Percentiles rank a stretch among this genome's conserved stretches.
phyloP scores from a whole-genome alignment of 1,140 invertebrate genomes.

The Drosophila ercepeae region DNA sequence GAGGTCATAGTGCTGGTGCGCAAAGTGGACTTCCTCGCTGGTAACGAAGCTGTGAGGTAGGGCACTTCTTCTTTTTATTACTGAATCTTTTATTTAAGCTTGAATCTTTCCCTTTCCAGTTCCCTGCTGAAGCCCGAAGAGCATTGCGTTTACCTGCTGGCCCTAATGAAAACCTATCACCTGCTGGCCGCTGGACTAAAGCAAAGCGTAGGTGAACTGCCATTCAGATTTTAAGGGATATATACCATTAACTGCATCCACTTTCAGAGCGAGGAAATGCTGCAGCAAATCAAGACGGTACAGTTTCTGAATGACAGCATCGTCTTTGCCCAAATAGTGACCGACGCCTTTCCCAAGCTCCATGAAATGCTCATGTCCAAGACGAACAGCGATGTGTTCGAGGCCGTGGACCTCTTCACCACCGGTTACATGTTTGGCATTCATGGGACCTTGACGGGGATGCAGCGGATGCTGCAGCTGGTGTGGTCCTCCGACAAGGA shows the following conservation, averaged over 20 bases:
- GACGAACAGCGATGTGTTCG: conserved; percentile 90
- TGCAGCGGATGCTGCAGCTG: conserved; percentile 90
- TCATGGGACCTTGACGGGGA: conserved; percentile 88
- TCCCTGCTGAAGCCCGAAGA: conserved; percentile 58
- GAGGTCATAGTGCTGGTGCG: conserved; percentile 64
- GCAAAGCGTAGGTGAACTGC: conserved; percentile 54
- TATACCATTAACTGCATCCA: not conserved
- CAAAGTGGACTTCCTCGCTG: conserved; percentile 66
- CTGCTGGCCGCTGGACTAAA: conserved; percentile 61
- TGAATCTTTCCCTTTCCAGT: conserved; percentile 15
- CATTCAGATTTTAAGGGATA: not conserved
- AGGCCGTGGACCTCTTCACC: conserved; percentile 94
- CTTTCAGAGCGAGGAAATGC: conserved; percentile 68
- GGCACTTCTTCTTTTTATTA: not conserved
- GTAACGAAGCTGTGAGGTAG: conserved; percentile 59
- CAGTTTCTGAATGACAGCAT: conserved; percentile 87
- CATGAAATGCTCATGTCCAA: conserved; percentile 90
- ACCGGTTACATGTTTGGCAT: conserved; percentile 91
- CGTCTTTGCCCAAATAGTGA: conserved; percentile 88
- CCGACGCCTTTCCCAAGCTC: conserved; percentile 88
- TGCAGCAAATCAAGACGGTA: conserved; percentile 85
- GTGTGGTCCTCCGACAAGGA: conserved; percentile 87
- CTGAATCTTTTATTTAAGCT: not conserved
- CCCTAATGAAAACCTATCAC: conserved; percentile 71
- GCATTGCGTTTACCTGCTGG: conserved; percentile 64